These are phyloP conservation scores for Otolemur garnettii DNA, from an alignment of 2,113 vertebrate genomes.

Conservation along the genomic window DNA sequence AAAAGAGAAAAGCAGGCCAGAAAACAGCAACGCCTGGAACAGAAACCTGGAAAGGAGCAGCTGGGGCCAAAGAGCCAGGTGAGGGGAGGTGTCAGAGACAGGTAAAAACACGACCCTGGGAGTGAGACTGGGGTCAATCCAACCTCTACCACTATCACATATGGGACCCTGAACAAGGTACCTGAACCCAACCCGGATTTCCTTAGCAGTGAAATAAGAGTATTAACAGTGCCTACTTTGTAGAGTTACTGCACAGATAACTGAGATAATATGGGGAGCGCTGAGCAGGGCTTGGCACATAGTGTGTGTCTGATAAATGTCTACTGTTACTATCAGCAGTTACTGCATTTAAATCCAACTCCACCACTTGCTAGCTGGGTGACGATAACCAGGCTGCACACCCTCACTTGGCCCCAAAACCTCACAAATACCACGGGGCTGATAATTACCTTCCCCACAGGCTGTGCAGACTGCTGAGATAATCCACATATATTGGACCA, in stretches of 20 bases:
- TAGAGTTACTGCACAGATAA: not conserved
- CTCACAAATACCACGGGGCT: not conserved
- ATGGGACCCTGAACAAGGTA: not conserved
- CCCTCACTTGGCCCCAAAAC: not conserved
- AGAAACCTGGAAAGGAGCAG: not conserved
- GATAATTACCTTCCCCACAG: not conserved
- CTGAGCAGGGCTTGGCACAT: not conserved
- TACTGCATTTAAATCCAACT: not conserved
- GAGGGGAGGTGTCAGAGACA: fast-evolving
- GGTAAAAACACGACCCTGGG: not conserved
- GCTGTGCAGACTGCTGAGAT: not conserved
- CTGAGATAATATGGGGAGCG: not conserved
- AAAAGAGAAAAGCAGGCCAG: not conserved
- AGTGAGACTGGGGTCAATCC: not conserved
- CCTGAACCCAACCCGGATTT: not conserved
- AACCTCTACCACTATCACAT: not conserved
- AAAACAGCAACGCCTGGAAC: not conserved
- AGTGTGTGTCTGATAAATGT: not conserved
- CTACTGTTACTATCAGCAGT: not conserved
- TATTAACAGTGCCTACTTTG: not conserved
- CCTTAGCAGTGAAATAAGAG: not conserved
- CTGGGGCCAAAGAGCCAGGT: not conserved
- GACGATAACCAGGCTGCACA: not conserved
- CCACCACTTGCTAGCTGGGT: not conserved
- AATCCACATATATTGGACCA: not conserved